Conservation (phyloP, 92 coral and sea anemone species). For the Umimayanthus chanpuru region DNA sequence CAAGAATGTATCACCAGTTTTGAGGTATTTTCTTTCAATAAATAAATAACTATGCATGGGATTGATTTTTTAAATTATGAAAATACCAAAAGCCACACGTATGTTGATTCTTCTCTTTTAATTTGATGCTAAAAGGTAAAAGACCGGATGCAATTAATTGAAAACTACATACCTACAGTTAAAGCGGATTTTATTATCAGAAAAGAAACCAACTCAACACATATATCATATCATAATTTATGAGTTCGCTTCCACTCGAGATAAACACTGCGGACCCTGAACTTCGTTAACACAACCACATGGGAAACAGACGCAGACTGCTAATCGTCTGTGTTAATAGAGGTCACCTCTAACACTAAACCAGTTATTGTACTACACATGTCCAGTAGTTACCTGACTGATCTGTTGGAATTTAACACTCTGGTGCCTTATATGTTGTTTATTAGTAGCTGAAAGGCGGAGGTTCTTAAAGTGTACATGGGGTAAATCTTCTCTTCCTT, state of each 20-base stretch:
- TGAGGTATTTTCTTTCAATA: background rate
- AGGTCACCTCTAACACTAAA: no score
- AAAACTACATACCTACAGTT: no score
- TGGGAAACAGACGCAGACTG: background rate
- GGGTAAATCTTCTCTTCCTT: no score
- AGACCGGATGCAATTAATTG: background rate
- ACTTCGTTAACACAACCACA: background rate
- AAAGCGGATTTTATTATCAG: no score
- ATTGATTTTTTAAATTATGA: background rate
- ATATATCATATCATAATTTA: no score
- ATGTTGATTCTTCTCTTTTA: background rate
- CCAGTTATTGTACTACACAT: no score
- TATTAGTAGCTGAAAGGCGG: no score
- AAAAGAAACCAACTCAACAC: no score
- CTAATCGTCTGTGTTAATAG: background rate
- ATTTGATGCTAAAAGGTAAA: background rate
- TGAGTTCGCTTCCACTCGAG: background rate
- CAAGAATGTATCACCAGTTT: background rate
- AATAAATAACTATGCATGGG: background rate
- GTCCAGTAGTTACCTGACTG: no score
- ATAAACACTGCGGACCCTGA: no score
- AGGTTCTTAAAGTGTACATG: no score
- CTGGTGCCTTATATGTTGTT: background rate
- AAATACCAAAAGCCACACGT: background rate
- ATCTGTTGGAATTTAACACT: no score